A percentile compares a stretch with the other conserved stretches of the same genome.
Conservation (phyloP, 53 echinoderm and acorn worm genomes). For the Temnopleurus reevesii region DNA sequence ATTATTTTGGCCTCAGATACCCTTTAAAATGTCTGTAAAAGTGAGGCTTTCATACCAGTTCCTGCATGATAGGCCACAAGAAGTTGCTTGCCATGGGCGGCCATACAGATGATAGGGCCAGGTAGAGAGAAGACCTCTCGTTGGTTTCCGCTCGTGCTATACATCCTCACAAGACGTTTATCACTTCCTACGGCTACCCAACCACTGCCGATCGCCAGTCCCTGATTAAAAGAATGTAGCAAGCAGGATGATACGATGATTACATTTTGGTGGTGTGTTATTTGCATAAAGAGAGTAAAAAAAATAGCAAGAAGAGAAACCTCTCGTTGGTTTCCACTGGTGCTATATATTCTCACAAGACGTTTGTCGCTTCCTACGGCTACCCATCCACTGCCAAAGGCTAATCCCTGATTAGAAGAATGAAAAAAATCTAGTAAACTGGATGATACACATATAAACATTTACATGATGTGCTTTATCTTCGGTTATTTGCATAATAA, state of each 20-base stretch:
- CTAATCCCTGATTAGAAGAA: constrained; percentile 56
- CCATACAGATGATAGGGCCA: constrained; percentile 86
- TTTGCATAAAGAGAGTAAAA: no score
- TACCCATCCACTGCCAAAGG: constrained; percentile 77
- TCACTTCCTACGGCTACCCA: constrained; percentile 95
- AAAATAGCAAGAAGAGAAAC: no score
- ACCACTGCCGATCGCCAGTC: constrained; percentile 69
- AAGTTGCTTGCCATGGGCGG: constrained; percentile 83
- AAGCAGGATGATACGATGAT: no score
- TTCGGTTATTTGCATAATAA: no score
- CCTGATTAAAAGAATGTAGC: constrained; percentile 60
- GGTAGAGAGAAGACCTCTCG: constrained; percentile 74
- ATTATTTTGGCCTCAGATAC: no score
- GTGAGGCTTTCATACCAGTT: constrained; percentile 57
- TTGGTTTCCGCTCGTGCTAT: constrained; percentile 88
- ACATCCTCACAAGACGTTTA: constrained; percentile 80
- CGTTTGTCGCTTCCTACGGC: constrained; percentile 95
- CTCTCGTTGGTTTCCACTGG: constrained; percentile 85
- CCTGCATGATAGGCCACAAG: constrained; percentile 86
- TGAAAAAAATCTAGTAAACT: no score
- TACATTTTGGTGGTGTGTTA: no score
- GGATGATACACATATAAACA: no score
- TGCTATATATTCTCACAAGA: constrained; percentile 74
- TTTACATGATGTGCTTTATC: no score
- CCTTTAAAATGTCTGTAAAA: no score